phyloP scores from a whole-genome alignment of 2,113 vertebrate species.

The Miniopterus natalensis region DNA sequence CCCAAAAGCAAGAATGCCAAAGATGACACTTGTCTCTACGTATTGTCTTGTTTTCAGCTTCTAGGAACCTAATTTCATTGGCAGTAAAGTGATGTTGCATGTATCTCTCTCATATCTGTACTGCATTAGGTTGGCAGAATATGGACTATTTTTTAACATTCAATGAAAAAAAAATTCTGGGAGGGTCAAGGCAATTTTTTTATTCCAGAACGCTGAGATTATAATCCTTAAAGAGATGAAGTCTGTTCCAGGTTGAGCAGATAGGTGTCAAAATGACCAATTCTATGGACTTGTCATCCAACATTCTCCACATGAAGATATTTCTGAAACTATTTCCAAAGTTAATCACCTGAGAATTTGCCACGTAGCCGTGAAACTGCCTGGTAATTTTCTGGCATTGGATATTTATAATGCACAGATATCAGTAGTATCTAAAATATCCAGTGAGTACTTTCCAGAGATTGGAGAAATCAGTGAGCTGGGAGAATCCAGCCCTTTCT shows the following conservation, averaged over 20 bases:
- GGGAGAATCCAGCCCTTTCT: not conserved
- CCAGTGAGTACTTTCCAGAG: not conserved
- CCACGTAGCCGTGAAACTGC: not conserved
- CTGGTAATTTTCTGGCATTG: slow-evolving; percentile 17
- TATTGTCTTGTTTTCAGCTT: not conserved
- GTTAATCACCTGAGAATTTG: slow-evolving; percentile 1
- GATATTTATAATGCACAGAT: not conserved
- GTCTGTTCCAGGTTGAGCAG: not conserved
- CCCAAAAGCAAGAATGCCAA: not conserved
- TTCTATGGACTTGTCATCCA: slow-evolving; percentile 28
- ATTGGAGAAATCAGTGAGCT: not conserved
- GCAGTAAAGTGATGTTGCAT: not conserved
- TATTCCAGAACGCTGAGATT: not conserved
- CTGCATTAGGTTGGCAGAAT: not conserved
- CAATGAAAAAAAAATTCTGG: not conserved
- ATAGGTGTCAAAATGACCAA: not conserved
- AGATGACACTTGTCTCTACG: not conserved
- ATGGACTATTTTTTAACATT: slow-evolving; percentile 3
- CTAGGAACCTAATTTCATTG: slow-evolving; percentile 25
- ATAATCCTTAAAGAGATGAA: not conserved
- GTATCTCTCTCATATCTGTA: not conserved
- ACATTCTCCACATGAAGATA: not conserved
- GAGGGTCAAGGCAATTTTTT: not conserved
- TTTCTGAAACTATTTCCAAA: slow-evolving; percentile 15
- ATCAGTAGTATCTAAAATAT: not conserved